A percentile compares a stretch with the other conserved stretches of the same genome.
These are phyloP conservation scores for Cenopis cana DNA, from an alignment of 2,888 invertebrate species.

Conservation along the genomic window DNA sequence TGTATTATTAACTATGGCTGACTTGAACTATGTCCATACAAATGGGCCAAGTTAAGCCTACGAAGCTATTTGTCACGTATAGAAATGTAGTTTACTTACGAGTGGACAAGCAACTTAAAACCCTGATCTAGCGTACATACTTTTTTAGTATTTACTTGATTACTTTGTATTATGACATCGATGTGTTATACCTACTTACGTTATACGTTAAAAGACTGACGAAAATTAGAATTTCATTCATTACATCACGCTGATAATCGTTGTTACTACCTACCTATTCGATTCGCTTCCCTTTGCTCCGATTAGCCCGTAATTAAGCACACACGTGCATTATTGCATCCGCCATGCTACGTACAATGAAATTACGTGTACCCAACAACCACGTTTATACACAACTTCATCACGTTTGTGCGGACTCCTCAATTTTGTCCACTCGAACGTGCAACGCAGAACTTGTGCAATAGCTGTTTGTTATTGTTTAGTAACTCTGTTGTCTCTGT, in stretches of 20 bases:
- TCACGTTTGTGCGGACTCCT: slow-evolving; percentile 4
- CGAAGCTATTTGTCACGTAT: not conserved
- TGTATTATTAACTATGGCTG: too few relatives aligned
- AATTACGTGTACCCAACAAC: slow-evolving; percentile 9
- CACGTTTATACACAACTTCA: slow-evolving; percentile 1
- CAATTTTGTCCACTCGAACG: not conserved
- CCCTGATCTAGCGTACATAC: not conserved
- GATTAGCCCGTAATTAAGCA: slow-evolving; percentile 17
- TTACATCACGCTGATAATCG: slow-evolving; percentile 11
- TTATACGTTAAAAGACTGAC: not conserved
- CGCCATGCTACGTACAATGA: slow-evolving; percentile 10
- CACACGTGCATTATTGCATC: slow-evolving; percentile 16
- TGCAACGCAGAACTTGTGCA: not conserved
- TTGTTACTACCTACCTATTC: not conserved
- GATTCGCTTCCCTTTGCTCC: slow-evolving; percentile 23
- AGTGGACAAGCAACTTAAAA: not conserved
- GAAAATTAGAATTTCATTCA: slow-evolving; percentile 1
- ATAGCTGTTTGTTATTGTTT: not conserved
- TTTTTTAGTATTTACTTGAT: not conserved
- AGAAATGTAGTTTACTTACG: too few relatives aligned
- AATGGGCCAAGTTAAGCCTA: not conserved
- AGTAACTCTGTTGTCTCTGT: not conserved
- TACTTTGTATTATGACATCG: not conserved
- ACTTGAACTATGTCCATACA: too few relatives aligned
- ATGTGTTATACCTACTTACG: not conserved